Evolutionary conservation across 2,113 vertebrate species (phyloP).

Genomic region (Muscicapa adusta): DNA sequence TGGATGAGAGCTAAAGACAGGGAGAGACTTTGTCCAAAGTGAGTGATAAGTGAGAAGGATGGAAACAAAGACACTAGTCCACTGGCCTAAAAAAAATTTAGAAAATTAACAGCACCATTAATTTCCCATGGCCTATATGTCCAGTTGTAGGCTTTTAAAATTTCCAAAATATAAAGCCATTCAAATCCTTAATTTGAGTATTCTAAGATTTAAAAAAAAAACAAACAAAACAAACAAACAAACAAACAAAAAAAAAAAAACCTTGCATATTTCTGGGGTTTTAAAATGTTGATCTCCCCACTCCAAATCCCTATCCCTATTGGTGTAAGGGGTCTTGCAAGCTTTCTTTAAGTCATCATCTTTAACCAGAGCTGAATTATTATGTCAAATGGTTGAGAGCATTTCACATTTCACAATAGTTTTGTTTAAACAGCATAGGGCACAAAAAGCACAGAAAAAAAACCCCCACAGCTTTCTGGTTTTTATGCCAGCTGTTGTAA

Average conservation of each 20-base stretch:
- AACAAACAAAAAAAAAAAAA: not conserved
- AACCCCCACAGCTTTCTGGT: not conserved
- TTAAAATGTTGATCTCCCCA: not conserved
- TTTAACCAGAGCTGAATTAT: slow-evolving; percentile 3
- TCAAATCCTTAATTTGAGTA: not conserved
- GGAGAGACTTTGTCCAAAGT: not conserved
- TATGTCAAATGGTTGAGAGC: not conserved
- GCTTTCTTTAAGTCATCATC: not conserved
- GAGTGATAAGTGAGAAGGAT: not conserved
- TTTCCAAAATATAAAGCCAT: not conserved
- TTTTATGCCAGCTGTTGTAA: not conserved
- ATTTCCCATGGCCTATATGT: not conserved
- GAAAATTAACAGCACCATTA: not conserved
- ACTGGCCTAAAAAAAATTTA: rapidly evolving
- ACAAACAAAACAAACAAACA: not conserved
- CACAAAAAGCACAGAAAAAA: not conserved
- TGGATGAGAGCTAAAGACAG: not conserved
- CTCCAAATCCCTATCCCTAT: not conserved
- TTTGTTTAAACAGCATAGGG: not conserved
- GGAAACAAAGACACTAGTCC: not conserved
- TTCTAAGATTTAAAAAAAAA: not conserved
- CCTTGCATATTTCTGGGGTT: not conserved
- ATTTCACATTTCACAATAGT: not conserved
- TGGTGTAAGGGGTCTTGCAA: not conserved
- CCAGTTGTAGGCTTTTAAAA: not conserved